Evolutionary conservation across 2,888 invertebrate genomes (phyloP).

Genomic region (Drosophila sordidapex): DNA sequence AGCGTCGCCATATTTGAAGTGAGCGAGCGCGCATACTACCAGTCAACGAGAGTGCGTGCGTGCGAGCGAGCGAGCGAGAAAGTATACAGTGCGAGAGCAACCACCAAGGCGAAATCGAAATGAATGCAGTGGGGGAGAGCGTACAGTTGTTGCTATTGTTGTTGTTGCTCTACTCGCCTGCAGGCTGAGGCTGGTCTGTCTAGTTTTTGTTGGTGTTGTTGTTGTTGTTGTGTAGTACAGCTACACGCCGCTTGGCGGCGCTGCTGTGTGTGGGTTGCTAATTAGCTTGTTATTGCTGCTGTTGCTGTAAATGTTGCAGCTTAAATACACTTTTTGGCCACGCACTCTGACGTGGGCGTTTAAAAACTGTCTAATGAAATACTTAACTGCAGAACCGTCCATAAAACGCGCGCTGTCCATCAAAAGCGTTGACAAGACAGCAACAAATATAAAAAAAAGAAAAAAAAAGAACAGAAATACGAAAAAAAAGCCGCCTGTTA

Average conservation of each 20-base stretch:
- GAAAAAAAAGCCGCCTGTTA: slow-evolving; percentile 61
- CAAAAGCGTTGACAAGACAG: slow-evolving; percentile 65
- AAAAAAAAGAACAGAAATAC: slow-evolving; percentile 5
- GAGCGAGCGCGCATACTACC: slow-evolving; percentile 49
- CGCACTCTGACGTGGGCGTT: slow-evolving; percentile 43
- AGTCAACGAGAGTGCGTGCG: slow-evolving; percentile 1
- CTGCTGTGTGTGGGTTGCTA: slow-evolving; percentile 44
- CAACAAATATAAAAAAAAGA: slow-evolving; percentile 19
- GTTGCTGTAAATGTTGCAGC: slow-evolving; percentile 14
- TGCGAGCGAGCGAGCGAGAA: slow-evolving; percentile 14
- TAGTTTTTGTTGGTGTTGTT: slow-evolving; percentile 29
- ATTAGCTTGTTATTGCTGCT: slow-evolving; percentile 47
- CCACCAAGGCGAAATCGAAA: slow-evolving; percentile 52
- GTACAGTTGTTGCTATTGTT: slow-evolving; percentile 19
- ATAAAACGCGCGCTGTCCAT: slow-evolving; percentile 64
- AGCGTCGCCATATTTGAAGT: slow-evolving; percentile 74
- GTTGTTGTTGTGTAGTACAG: slow-evolving; percentile 43
- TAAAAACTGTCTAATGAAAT: slow-evolving; percentile 60
- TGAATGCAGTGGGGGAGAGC: slow-evolving; percentile 57
- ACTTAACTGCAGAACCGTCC: slow-evolving; percentile 45
- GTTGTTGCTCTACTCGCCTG: slow-evolving; percentile 38
- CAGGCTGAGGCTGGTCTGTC: slow-evolving; percentile 44
- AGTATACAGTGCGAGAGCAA: slow-evolving; percentile 24
- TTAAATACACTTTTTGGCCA: slow-evolving; percentile 22
- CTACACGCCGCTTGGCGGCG: slow-evolving; percentile 66